A percentile compares a stretch with the other conserved stretches of the same genome.
These are phyloP conservation scores for Cassiopea xamachana DNA, from an alignment of 30 jellyfish, hydroid and myxozoan species.

Conservation along the genomic window DNA sequence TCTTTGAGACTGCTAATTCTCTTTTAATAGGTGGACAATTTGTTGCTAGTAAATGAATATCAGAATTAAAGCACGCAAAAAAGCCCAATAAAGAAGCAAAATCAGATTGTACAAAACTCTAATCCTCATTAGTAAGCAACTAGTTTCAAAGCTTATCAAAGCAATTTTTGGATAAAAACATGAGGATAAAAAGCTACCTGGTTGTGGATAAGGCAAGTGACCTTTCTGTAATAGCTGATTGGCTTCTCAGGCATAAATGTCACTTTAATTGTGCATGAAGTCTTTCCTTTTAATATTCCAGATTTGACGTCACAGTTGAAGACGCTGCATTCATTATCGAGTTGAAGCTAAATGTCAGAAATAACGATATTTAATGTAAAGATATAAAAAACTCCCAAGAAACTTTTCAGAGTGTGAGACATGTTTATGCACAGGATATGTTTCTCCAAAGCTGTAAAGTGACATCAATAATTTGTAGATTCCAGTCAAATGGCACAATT, in stretches of 20 bases:
- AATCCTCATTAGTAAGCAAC: not conserved
- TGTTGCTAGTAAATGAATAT: too few species aligned
- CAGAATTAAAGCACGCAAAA: too few species aligned
- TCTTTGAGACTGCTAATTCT: too few species aligned
- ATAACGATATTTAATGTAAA: not conserved
- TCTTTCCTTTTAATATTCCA: constrained; percentile 66
- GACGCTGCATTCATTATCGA: constrained; percentile 59
- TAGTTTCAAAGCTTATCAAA: too few species aligned
- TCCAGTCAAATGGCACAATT: too few species aligned
- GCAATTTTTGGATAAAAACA: too few species aligned
- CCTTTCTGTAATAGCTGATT: constrained; percentile 70
- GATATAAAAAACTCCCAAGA: not conserved
- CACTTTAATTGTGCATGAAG: constrained; percentile 66
- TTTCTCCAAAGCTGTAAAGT: too few species aligned
- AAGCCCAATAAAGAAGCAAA: too few species aligned
- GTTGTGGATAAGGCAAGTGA: constrained; percentile 75
- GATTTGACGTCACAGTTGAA: constrained; percentile 54
- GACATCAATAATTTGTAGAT: too few species aligned
- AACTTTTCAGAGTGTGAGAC: not conserved
- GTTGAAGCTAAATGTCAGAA: constrained; percentile 57
- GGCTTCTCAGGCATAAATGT: constrained; percentile 82
- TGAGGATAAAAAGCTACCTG: constrained; percentile 60
- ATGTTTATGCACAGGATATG: too few species aligned
- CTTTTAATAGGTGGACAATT: too few species aligned
- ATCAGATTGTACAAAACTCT: too few species aligned